These are phyloP conservation scores for Glyptemys insculpta DNA, from an alignment of 2,797 vertebrate species.

Conservation along the genomic window DNA sequence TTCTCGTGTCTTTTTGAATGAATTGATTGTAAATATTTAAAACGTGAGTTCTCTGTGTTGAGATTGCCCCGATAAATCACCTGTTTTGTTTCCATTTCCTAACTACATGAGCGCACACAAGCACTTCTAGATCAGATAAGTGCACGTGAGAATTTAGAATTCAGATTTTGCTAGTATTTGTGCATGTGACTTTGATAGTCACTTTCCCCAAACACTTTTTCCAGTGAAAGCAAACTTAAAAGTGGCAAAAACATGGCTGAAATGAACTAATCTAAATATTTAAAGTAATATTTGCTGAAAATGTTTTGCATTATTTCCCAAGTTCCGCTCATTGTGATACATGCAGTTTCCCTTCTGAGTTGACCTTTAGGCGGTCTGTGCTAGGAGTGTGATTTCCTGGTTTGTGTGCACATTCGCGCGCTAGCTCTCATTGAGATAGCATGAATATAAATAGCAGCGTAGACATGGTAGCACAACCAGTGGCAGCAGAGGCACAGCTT, in stretches of 20 bases:
- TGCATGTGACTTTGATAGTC: neutral
- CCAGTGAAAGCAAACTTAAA: neutral
- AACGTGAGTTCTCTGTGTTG: fast-evolving
- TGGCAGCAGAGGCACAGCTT: neutral
- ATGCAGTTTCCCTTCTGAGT: neutral
- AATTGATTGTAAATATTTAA: neutral
- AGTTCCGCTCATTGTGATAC: neutral
- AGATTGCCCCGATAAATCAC: neutral
- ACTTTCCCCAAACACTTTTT: neutral
- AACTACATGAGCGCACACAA: neutral
- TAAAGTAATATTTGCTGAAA: neutral
- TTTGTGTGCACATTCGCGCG: neutral
- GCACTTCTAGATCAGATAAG: too few species aligned
- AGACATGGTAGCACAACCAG: neutral
- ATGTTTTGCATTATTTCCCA: neutral
- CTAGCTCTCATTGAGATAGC: neutral
- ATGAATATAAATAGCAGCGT: neutral
- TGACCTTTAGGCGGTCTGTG: neutral
- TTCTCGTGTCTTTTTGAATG: neutral
- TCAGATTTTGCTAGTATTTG: neutral
- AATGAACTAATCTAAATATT: neutral
- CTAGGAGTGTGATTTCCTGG: neutral
- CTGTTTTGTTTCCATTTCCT: fast-evolving
- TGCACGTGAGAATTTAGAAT: neutral
- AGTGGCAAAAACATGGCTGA: fast-evolving